Conservation (phyloP, 2,888 invertebrate genomes). For the Aethes cnicana region DNA sequence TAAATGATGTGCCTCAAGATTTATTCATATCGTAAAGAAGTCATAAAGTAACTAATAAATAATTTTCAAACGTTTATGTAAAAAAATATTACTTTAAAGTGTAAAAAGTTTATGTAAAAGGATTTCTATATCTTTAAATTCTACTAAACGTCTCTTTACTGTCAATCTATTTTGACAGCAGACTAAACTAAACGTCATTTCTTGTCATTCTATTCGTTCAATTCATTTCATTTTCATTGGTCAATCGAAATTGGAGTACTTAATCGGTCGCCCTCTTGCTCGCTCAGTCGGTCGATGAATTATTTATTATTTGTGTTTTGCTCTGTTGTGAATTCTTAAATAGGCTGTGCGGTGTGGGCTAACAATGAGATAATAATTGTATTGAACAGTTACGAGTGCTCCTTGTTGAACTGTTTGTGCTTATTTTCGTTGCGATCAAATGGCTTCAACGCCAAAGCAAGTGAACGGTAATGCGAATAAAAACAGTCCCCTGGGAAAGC, state of each 20-base stretch:
- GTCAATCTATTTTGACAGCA: too few species aligned
- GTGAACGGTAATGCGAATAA: constrained; percentile 64
- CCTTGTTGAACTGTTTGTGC: constrained; percentile 21
- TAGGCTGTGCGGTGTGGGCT: constrained; percentile 23
- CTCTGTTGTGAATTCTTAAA: constrained; percentile 24
- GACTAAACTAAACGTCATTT: too few species aligned
- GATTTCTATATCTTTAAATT: too few species aligned
- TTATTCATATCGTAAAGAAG: too few species aligned
- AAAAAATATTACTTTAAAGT: too few species aligned
- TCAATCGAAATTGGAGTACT: constrained; percentile 25
- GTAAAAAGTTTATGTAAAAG: too few species aligned
- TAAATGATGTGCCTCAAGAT: too few species aligned
- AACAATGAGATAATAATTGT: constrained; percentile 27
- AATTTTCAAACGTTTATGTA: too few species aligned
- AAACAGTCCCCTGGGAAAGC: constrained; percentile 73
- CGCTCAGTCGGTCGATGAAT: constrained; percentile 21
- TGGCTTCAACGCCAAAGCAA: constrained; percentile 76
- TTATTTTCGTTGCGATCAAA: constrained; percentile 38
- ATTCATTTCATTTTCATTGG: constrained; percentile 13
- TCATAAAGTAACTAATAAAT: too few species aligned
- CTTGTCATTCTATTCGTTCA: too few species aligned
- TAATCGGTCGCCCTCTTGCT: constrained; percentile 17
- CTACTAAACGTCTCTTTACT: too few species aligned
- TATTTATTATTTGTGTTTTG: constrained; percentile 30
- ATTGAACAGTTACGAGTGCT: constrained; percentile 26